Base-by-base conservation (phyloP, 2,113 vertebrate genomes). In the Ariopsis seemanni region DNA sequence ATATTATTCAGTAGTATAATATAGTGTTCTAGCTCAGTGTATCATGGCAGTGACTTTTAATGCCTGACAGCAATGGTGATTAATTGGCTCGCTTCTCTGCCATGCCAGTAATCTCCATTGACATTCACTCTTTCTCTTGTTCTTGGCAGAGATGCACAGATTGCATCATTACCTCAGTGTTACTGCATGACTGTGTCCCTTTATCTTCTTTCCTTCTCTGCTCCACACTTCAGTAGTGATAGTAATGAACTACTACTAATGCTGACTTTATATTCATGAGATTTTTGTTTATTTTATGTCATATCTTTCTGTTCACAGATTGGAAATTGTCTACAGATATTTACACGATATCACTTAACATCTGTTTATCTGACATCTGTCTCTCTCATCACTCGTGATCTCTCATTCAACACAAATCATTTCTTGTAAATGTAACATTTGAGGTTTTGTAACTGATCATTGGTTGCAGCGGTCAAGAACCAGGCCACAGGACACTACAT, bases 401-500 rank as follows among this genome's bases (percentile, higher is more conserved):
- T 80, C 15, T 80, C 3, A 79, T 7, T 55, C 52, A 15, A 79
- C 22, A 55, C 14, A 55, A n/a, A 78, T 34, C 60, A 2, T 42
- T 50, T 34, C 25, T 81, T 79, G 53, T 69, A 65, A 63, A 58
- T 15, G 7, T 88, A 84, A 52, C 53, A 78, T 11, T 67, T 65
- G 53, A 55, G 62, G 58, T 27, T 83, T 88, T 79, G 71, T 92
- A 87, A 91, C 75, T 85, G 87, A 86, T 89, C 48, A 87, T 90
- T 92, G 80, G 84, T 95, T 94, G n/a, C 93, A 99, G 98, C 98
- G 2, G 96, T 99, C 92, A 99, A 99, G 96, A 99, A 99, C 94
- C 98, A 99, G 91, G 98, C 97, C 0, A 99, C 98, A 0, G 98
- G 98, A 50, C 98, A 99, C 91, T 99, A 99, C 79, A 96, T 99